Base-by-base conservation (phyloP, 2,888 invertebrate species). In the Syrphus vitripennis region DNA sequence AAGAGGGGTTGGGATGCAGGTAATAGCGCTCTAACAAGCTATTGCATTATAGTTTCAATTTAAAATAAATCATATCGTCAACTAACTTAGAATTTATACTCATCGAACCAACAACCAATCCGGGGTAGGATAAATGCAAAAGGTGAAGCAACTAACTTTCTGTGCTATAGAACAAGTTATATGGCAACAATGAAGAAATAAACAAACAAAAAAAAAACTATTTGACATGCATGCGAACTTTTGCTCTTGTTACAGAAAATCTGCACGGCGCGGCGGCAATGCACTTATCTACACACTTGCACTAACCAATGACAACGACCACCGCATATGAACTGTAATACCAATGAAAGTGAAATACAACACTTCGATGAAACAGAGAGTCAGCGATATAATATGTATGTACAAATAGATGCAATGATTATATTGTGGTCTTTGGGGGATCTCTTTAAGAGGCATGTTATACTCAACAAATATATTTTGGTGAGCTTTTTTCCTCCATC, bases 341-440 rank as follows among this genome's bases (percentile, higher is more conserved):
- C 82, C 82, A 86, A 86, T 78, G 86, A 86, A 86, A 86, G 86
- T 86, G 86, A 86, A 86, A 86, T 86, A 86, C 70, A 82, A 86
- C 77, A 82, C 86, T 65, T 45, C n/a, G n/a, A n/a, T 55, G 21
- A 61, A 77, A 34, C 74, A n/a, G 71, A 80, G 63, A 81, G 76
- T 16, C 40, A 21, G 2, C 2, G 1, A 16, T 9, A 21, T n/a
- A 19, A 9, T 26, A 50, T 6, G 26, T 61, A 40, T 24, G 24
- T 19, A 37, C 24, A 26, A 63, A 42, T 65, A 45, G 45, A 40
- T 31, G 42, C 19, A 45, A 3, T 42, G 65, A 31, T 16, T 50
- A 50, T 50, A 50, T 26, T 26, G 45, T 45, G 31, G 67, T 34
- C 48, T 67, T 55, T 26, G 16, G 55, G 26, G 19, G 34, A 57